These are phyloP conservation scores for Pseudocheirus occidentalis DNA, from an alignment of 2,797 vertebrate genomes.

Conservation along the genomic window DNA sequence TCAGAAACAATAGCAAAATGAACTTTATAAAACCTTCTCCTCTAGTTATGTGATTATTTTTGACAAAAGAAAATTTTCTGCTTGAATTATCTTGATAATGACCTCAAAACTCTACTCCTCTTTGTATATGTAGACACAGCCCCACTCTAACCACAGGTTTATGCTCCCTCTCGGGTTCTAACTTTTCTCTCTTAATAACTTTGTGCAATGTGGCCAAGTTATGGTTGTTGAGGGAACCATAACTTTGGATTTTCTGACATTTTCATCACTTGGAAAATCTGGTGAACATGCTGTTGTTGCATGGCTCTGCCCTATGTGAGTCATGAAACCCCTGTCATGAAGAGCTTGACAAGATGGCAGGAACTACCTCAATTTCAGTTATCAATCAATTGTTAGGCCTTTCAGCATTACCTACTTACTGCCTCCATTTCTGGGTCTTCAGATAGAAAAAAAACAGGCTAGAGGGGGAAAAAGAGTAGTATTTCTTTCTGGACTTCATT, in stretches of 20 bases:
- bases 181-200: constrained; percentile 57
- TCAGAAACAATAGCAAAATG: not conserved
- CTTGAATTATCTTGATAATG: not conserved
- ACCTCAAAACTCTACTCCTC: not conserved
- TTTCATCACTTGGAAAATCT: constrained; percentile 62
- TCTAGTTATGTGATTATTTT: not conserved
- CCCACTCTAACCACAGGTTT: not conserved
- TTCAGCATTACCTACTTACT: not conserved
- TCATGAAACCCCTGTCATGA: not conserved
- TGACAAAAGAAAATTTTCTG: not conserved
- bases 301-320: not conserved
- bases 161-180: constrained; percentile 22
- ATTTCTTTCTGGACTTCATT: not conserved
- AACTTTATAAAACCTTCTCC: not conserved
- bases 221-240: constrained; percentile 53
- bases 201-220: constrained; percentile 46
- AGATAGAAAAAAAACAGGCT: not conserved
- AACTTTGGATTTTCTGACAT: constrained; percentile 56
- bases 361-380: not conserved
- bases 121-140: not conserved
- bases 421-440: not conserved
- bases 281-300: not conserved
- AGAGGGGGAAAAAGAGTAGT: no score
- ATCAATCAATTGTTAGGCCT: not conserved
- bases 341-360: constrained; percentile 1